These are phyloP conservation scores for Endomychus coccineus DNA, from an alignment of 2,888 invertebrate genomes.

Conservation along the genomic window DNA sequence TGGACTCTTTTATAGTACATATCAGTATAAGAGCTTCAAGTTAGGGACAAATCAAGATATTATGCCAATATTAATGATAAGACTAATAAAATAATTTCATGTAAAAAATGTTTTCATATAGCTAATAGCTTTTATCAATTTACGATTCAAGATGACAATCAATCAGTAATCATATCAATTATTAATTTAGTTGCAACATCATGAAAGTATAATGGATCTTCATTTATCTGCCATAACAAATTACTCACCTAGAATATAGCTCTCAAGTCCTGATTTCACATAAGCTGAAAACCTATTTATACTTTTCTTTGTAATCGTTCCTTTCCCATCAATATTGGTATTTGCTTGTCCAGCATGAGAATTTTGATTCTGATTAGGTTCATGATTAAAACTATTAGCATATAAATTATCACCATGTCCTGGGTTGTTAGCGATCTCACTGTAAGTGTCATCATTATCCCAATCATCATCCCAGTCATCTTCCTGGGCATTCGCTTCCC, in stretches of 20 bases:
- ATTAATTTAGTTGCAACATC: too few species aligned
- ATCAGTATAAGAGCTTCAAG: too few species aligned
- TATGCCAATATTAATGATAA: too few species aligned
- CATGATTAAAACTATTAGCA: constrained; percentile 16
- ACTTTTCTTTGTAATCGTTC: constrained; percentile 64
- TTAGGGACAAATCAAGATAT: too few species aligned
- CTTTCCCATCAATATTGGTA: constrained; percentile 50
- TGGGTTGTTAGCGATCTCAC: constrained; percentile 56
- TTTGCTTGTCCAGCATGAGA: constrained; percentile 40
- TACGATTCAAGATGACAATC: too few species aligned
- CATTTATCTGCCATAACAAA: too few species aligned
- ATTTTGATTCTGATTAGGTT: constrained; percentile 23
- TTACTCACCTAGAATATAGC: constrained; percentile 71
- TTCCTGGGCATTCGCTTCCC: constrained; percentile 21
- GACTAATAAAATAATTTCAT: too few species aligned
- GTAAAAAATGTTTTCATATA: too few species aligned
- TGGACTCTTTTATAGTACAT: too few species aligned
- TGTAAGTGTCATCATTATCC: constrained; percentile 72
- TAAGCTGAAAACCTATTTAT: constrained; percentile 79
- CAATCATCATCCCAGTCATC: constrained; percentile 53
- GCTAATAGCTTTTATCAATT: too few species aligned
- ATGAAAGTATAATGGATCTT: too few species aligned
- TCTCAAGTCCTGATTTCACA: constrained; percentile 84
- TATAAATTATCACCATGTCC: constrained; percentile 11
- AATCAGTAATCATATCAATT: too few species aligned